Evolutionary conservation across 2,797 vertebrate genomes (phyloP), one percentile per base, ranked within the genome.

Genomic region (Typhlichthys eigenmanni): DNA sequence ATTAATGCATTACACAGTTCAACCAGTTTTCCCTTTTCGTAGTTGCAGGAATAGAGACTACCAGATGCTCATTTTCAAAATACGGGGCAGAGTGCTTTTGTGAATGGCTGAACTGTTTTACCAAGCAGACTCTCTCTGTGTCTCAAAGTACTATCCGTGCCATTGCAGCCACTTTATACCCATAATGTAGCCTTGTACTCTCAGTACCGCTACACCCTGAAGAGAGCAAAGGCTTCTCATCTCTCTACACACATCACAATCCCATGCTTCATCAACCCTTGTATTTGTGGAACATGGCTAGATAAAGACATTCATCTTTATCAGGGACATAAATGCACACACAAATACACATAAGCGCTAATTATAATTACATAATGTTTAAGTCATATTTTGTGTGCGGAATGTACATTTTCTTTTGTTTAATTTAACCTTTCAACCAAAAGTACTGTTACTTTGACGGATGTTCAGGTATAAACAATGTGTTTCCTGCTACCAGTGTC

Each of bases 251-350:
- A 73, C 57, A 68, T 76, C 62, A 65, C 65, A 57, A 32, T 52
- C 49, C 50, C 55, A 55, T 51, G 71, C 62, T 80, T 80, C 65
- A 83, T 80, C 74, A 61, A 43, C 46, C 45, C 64, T 62, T 9
- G 48, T 72, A 72, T 85, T 86, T 80, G 80, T 63, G 71, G 61
- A 82, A 65, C 19, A 24, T 69, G 59, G 51, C 19, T 10, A 70
- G 38, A 76, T 75, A 61, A 78, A 79, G 61, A 75, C 58, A 75
- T 76, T 82, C 32, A 77, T 83, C 72, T 76, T 84, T 60, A 76
- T 83, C 69, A 64, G 57, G 60, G 38, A 59, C 56, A 71, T 64
- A 45, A 72, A 75, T 8, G 62, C 51, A 66, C 17, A 46, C 45
- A 13, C 12, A 24, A 14, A 43, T 45, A 47, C 16, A 7, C 45